phyloP scores from a whole-genome alignment of 2,113 vertebrate species.

The Galemys pyrenaicus region DNA sequence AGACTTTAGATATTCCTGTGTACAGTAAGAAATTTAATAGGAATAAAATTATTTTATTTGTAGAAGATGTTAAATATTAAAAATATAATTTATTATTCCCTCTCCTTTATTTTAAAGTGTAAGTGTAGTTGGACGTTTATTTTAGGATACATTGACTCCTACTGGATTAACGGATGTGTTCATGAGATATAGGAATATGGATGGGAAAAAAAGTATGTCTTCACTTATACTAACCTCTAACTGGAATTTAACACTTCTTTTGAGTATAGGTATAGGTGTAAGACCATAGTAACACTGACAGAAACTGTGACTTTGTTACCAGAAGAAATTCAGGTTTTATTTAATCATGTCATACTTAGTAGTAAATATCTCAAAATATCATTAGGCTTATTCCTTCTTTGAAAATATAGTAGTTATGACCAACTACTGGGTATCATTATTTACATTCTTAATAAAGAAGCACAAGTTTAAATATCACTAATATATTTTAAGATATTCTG shows the following conservation, averaged over 20 bases:
- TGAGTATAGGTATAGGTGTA: neutral
- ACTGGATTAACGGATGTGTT: neutral
- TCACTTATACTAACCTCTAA: neutral
- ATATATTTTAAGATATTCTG: constrained; percentile 23
- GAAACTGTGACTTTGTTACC: neutral
- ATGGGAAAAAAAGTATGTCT: neutral
- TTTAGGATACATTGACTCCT: neutral
- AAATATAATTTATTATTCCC: neutral
- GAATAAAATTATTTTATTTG: constrained; percentile 6
- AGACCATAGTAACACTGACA: neutral
- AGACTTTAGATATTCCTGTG: constrained; percentile 35
- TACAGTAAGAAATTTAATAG: neutral
- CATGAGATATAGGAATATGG: neutral
- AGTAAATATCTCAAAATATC: neutral
- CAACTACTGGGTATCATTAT: neutral
- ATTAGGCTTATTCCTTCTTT: constrained; percentile 12
- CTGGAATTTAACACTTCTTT: constrained; percentile 10
- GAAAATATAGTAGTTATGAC: neutral
- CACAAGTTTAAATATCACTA: neutral
- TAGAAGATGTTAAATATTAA: neutral
- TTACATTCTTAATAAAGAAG: constrained; percentile 8
- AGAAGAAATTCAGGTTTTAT: neutral
- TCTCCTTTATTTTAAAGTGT: neutral
- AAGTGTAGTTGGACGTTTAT: neutral
- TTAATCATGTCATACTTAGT: neutral